Conservation (phyloP, 2,888 invertebrate genomes). For the Drosophila colorata region DNA sequence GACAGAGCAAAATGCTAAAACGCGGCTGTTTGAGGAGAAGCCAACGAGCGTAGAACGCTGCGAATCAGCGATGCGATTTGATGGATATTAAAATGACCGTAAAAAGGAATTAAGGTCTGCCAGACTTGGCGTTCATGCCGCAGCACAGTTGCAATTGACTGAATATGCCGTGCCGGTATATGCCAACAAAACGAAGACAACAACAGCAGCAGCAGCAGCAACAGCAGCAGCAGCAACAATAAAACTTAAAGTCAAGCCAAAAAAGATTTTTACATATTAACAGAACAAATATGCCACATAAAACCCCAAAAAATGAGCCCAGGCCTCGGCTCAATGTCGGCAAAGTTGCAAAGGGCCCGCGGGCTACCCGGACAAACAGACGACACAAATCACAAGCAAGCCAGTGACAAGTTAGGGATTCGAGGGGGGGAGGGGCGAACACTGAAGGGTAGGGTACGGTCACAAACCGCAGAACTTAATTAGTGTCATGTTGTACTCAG, state of each 20-base stretch:
- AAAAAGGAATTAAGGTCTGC: slow-evolving; percentile 85
- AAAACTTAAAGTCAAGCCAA: slow-evolving; percentile 7
- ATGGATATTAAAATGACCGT: slow-evolving; percentile 85
- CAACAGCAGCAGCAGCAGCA: not conserved
- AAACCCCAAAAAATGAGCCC: slow-evolving; percentile 45
- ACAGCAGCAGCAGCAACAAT: slow-evolving; percentile 10
- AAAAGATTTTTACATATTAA: slow-evolving; percentile 67
- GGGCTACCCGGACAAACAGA: slow-evolving; percentile 35
- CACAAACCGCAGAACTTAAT: slow-evolving; percentile 80
- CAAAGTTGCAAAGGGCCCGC: slow-evolving; percentile 66
- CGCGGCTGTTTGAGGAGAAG: slow-evolving; percentile 48
- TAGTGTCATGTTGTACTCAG: slow-evolving; percentile 80
- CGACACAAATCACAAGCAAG: slow-evolving; percentile 74
- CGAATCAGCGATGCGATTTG: slow-evolving; percentile 84
- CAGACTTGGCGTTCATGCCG: slow-evolving; percentile 73
- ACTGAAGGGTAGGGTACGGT: slow-evolving; percentile 9
- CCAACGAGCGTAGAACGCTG: slow-evolving; percentile 75
- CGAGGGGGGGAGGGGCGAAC: slow-evolving; percentile 5
- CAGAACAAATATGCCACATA: slow-evolving; percentile 72
- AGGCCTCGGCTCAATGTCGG: slow-evolving; percentile 55
- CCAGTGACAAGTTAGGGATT: slow-evolving; percentile 38
- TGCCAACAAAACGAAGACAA: slow-evolving; percentile 31
- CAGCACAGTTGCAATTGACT: slow-evolving; percentile 76
- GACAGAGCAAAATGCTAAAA: slow-evolving; percentile 71
- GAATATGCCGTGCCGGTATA: slow-evolving; percentile 53